A percentile compares a stretch with the other conserved stretches of the same genome.
These are phyloP conservation scores for Capreolus pygargus DNA, from an alignment of 2,113 vertebrate species.

Conservation along the genomic window DNA sequence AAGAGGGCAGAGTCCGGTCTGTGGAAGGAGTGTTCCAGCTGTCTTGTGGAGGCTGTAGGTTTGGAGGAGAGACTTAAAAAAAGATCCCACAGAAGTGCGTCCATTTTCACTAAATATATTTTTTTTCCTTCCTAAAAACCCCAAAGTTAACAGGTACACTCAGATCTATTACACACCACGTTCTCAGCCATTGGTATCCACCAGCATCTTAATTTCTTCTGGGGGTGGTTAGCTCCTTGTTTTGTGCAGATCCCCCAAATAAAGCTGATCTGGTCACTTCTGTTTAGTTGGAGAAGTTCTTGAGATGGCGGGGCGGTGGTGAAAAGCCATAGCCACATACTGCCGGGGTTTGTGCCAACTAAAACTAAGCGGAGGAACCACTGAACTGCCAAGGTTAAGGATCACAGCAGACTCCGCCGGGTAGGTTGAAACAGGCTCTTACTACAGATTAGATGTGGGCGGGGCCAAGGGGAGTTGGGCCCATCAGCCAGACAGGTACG, in stretches of 20 bases:
- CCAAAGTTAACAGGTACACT: neutral
- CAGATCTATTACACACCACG: fast-evolving
- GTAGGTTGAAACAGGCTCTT: neutral
- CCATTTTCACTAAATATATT: neutral
- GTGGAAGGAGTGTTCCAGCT: neutral
- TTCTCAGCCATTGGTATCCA: fast-evolving
- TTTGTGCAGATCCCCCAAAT: neutral
- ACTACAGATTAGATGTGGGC: neutral
- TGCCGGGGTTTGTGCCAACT: neutral
- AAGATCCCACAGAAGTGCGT: neutral
- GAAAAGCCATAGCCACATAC: fast-evolving
- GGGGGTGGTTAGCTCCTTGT: neutral
- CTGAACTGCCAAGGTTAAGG: fast-evolving
- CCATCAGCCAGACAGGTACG: neutral
- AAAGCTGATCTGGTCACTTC: neutral
- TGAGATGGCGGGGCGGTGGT: neutral
- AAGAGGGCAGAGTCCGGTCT: neutral
- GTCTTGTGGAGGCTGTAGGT: neutral
- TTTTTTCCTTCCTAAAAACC: neutral
- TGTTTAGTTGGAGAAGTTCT: neutral
- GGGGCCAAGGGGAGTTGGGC: neutral
- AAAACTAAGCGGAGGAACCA: fast-evolving
- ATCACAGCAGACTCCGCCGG: no score
- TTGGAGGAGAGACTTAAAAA: neutral
- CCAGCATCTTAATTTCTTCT: neutral